A percentile compares a stretch with the other conserved stretches of the same genome.
These are phyloP conservation scores for Campylorhamphus procurvoides DNA, from an alignment of 2,113 vertebrate genomes.

Conservation along the genomic window DNA sequence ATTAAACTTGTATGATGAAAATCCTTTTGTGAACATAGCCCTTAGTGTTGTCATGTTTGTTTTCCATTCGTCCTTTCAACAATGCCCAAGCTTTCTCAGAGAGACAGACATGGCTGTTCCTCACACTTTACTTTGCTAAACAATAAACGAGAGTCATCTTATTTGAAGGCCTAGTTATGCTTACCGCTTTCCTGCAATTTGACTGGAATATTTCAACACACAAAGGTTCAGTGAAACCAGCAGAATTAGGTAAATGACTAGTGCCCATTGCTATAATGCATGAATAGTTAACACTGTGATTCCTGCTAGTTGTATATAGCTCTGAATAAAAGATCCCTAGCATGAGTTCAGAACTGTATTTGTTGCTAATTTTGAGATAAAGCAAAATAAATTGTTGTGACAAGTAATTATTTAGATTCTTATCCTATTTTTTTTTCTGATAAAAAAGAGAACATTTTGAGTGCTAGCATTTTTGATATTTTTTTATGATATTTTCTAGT, in stretches of 20 bases:
- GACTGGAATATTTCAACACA: neutral
- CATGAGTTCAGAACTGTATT: neutral
- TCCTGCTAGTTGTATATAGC: neutral
- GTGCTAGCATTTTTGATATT: neutral
- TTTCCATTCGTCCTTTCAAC: neutral
- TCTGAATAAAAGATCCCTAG: neutral
- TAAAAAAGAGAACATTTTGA: neutral
- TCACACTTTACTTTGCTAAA: neutral
- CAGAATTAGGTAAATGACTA: neutral
- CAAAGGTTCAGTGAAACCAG: neutral
- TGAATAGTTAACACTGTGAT: neutral
- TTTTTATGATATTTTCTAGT: neutral
- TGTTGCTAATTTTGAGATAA: neutral
- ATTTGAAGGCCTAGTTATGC: neutral
- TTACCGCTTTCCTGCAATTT: neutral
- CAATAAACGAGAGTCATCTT: neutral
- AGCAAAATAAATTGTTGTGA: neutral
- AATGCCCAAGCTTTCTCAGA: neutral
- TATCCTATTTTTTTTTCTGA: neutral
- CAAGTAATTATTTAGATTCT: neutral
- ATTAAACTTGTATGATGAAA: neutral
- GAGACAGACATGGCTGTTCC: neutral
- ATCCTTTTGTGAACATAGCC: neutral
- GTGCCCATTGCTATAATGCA: neutral
- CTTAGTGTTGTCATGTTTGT: neutral